Base-by-base conservation (phyloP, 2,113 vertebrate species). In the Silurus asotus region DNA sequence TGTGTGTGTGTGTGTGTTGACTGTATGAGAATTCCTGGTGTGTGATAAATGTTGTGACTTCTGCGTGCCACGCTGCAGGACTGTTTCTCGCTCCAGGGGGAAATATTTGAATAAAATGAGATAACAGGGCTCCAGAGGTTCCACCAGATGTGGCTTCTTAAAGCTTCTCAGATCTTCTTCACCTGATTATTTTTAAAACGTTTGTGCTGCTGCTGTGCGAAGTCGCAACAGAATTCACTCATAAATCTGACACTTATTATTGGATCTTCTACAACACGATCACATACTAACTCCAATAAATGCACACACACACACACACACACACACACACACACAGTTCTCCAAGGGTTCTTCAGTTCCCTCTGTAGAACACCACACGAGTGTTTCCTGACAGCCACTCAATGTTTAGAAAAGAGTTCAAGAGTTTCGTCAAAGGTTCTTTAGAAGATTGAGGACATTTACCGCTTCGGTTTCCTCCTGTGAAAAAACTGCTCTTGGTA, bases 101-200 rank as follows among this genome's bases (percentile, higher is more conserved):
- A 82, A 82, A 64, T 82, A 25, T 82, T 64, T 82, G 17, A 82
- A 64, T 82, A 82, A 65, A 65, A 64, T 51, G 20, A 82, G 80
- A 82, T 82, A 82, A 82, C 80, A 82, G 80, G 80, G 61, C n/a
- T 82, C 59, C 80, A 51, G 48, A 82, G 80, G 48, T 64, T 8
- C 1, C 5, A 65, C 48, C 80, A 82, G 80, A 82, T 82, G 80
- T 82, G 80, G 14, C 80, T 78, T 78, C 25, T 2, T 10, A 78
- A 78, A 58, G 23, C 74, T 76, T 15, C 51, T 76, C 23, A 76
- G 55, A 59, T 58, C 76, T 78, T 37, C 76, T 78, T 56, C 20
- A 9, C 58, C 53, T 17, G n/a, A 28, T 78, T 28, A n/a, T n/a
- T 28, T n/a, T 28, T 55, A 13, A 56, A 77, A 77, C n/a, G 1